These are phyloP conservation scores for Egretta garzetta DNA, from an alignment of 2,113 vertebrate genomes.

Conservation along the genomic window DNA sequence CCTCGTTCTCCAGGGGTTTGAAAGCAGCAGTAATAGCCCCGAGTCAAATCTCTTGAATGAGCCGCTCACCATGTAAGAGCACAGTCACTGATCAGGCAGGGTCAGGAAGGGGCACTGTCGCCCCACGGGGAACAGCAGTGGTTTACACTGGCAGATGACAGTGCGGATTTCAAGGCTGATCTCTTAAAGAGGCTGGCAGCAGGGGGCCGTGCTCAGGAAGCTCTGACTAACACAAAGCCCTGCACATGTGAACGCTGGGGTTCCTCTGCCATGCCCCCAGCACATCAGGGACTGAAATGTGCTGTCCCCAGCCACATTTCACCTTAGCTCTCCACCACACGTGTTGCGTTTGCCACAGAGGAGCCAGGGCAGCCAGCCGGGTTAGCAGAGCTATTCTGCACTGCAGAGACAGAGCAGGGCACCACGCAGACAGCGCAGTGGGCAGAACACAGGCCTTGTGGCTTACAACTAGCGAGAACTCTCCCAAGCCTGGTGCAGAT, in stretches of 20 bases:
- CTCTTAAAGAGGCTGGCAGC: neutral
- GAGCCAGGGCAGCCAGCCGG: neutral
- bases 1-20: neutral
- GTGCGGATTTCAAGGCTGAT: neutral
- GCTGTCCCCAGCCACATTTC: neutral
- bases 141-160: neutral
- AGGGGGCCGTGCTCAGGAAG: neutral
- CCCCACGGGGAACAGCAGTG: neutral
- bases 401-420: neutral
- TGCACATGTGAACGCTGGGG: rapidly evolving
- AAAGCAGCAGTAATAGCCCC: neutral
- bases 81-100: neutral
- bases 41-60: neutral
- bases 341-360: rapidly evolving
- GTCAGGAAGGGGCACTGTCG: neutral
- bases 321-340: rapidly evolving
- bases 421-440: neutral
- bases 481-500: neutral
- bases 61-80: neutral
- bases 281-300: rapidly evolving
- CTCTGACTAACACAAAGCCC: neutral
- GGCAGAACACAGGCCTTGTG: neutral
- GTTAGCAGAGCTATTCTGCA: neutral
- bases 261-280: neutral
- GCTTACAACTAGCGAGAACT: neutral